Evolutionary conservation across 2,113 vertebrate species (phyloP).

Genomic region (Ibidorhyncha struthersii): DNA sequence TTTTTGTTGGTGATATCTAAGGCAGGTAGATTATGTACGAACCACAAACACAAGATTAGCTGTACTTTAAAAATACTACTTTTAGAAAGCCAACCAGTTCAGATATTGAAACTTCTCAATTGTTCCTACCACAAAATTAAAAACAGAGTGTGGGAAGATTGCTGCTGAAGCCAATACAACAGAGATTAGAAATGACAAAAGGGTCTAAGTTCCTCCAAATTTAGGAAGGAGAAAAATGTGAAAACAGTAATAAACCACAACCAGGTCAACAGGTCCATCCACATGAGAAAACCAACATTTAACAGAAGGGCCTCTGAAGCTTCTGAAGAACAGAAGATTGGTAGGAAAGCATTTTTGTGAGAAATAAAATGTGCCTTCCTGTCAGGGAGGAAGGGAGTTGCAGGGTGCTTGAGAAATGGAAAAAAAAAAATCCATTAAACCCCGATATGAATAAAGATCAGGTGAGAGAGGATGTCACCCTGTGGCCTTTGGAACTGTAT

Average conservation of each 20-base stretch:
- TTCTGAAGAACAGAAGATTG: constrained; percentile 75
- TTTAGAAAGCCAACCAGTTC: constrained; percentile 53
- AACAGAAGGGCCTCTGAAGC: constrained; percentile 64
- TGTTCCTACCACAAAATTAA: constrained; percentile 35
- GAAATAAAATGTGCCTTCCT: constrained; percentile 82
- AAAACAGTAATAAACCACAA: constrained; percentile 68
- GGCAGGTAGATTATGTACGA: constrained; percentile 47
- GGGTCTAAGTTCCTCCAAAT: constrained; percentile 60
- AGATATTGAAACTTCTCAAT: constrained; percentile 45
- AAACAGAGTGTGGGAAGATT: constrained; percentile 60
- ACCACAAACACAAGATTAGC: constrained; percentile 34
- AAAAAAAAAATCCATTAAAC: constrained; percentile 76
- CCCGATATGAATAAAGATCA: constrained; percentile 78
- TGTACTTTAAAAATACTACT: constrained; percentile 51
- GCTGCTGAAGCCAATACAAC: constrained; percentile 61
- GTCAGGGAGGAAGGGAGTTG: constrained; percentile 81
- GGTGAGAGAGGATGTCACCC: constrained; percentile 82
- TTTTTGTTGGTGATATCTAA: not conserved
- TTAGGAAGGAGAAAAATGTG: constrained; percentile 62
- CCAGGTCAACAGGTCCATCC: constrained; percentile 67
- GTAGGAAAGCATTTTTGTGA: constrained; percentile 76
- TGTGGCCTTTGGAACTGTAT: constrained; percentile 75
- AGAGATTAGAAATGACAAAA: constrained; percentile 60
- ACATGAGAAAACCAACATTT: constrained; percentile 61
- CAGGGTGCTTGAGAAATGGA: constrained; percentile 78